Percentiles rank a stretch among this genome's conserved stretches.
phyloP scores from a whole-genome alignment of 2,113 vertebrate species.

The Mionectes macconnelli region DNA sequence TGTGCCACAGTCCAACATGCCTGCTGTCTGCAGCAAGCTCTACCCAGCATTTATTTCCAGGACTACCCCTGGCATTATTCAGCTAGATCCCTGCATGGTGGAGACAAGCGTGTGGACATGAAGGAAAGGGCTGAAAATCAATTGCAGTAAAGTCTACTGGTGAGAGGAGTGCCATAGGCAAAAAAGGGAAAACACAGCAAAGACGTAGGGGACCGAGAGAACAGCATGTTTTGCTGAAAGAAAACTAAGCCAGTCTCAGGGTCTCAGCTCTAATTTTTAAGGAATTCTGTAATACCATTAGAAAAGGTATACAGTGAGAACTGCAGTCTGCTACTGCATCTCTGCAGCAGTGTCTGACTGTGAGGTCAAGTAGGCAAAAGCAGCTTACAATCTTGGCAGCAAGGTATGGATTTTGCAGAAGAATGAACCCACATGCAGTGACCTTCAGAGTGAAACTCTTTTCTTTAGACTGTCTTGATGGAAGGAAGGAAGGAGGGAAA shows the following conservation, averaged over 20 bases:
- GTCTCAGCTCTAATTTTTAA: not conserved
- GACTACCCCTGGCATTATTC: not conserved
- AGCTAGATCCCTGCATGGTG: not conserved
- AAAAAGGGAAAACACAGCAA: not conserved
- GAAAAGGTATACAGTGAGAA: not conserved
- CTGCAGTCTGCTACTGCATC: not conserved
- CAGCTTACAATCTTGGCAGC: not conserved
- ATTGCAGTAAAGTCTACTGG: not conserved
- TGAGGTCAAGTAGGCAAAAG: not conserved
- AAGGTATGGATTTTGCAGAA: not conserved
- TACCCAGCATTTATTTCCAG: not conserved
- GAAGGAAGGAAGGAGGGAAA: not conserved
- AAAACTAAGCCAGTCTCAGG: not conserved
- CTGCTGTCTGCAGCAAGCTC: not conserved
- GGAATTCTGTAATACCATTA: not conserved
- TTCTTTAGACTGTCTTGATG: not conserved
- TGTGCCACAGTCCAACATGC: accelerated
- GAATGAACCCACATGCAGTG: not conserved
- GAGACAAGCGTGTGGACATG: not conserved
- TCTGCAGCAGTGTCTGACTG: not conserved
- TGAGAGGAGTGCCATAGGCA: not conserved
- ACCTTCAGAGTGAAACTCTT: not conserved
- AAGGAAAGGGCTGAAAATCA: not conserved
- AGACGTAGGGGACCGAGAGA: accelerated
- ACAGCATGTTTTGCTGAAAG: not conserved